Base-by-base conservation (phyloP, 37 sponge, comb jelly and placozoan genomes). In the Eunapius fragilis region DNA sequence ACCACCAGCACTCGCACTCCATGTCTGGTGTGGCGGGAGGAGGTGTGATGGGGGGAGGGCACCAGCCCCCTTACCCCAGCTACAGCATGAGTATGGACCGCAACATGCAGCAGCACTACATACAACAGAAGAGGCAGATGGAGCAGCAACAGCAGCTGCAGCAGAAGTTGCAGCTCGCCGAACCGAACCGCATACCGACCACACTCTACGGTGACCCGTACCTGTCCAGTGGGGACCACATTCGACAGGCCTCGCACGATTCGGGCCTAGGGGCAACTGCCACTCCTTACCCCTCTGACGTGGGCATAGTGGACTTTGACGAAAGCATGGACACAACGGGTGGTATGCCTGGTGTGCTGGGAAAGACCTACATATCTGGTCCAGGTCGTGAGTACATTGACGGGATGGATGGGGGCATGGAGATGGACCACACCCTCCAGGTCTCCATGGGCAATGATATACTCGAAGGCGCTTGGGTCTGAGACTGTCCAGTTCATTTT, bases 191-290 rank as follows among this genome's bases (percentile, higher is more conserved):
- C 19, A 78, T 79, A 38, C 85, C 85, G 25, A 74, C 68, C 30
- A 73, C 85, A 9, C 86, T 91, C 37, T 84, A 91, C 36, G 85
- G 78, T 36, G 91, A 91, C 67, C 91, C 91, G 30, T 85, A 85
- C 67, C 77, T 91, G 3, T 86, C 87, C 17, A 89, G 89, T 34
- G 85, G 86, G 80, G 48, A 76, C 14, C 91, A 91, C 36, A 77
- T 72, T 24, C 78, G 87, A 25, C 86, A 85, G 36, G 86, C 87
- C 3, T 91, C 91, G 30, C 87, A 86, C 37, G 91, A 91, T 47
- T 91, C 91, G 13, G 91, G 91, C 32, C 87, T 91, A 0, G 86
- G 70, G 10, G 37, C 90, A 4, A 70, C 81, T 31, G 71, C 32
- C 35, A 37, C 82, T 35, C 90, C 81, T 27, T 90, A 90, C 67